Evolutionary conservation across 2,797 vertebrate genomes (phyloP), one percentile per base, ranked within the genome.

Genomic region (Lemur catta): DNA sequence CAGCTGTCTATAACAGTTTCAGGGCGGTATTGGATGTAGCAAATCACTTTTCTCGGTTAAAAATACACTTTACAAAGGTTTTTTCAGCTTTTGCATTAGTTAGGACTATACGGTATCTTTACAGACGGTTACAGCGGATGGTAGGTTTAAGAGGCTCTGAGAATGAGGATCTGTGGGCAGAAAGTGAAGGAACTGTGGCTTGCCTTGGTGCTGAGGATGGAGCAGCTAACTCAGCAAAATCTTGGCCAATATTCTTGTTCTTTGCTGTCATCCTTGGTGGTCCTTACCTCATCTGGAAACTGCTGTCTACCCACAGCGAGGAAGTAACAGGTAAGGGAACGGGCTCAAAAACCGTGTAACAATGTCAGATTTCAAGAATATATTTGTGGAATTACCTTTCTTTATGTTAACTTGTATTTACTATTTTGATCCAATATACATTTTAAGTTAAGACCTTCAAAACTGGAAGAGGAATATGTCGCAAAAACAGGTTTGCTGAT

Each of bases 261-360:
- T 99, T 99, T 80, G 99, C 99, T 26, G 99, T 99, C 2, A 98
- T 99, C 63, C 94, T 99, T 81, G 99, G 99, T 12, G 99, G 99
- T 74, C 99, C 99, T 12, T 99, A 99, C 97, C 99, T 99, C 81
- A 99, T 99, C 97, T 99, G 99, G 99, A 99, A 99, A 95, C 99
- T 99, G 79, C 98, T 99, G 6, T 99, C 99, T 84, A 98, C 98
- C 1, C 96, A 99, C 69, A 98, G 81, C 57, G 95, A 99, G 0
- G 99, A 99, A 95, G 98, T 99, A 95, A 98, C 94, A 86, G 99
- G 99, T 99, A 98, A 99, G 95, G 28, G 28, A 46, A 48, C 26
- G 26, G 14, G 10, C 72, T 96, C 20, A 84, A 33, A 95, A 71
- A 71, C 65, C 30, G 86, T 50, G 2, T 55, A 86, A 81, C 20